Conservation (phyloP, 2,888 invertebrate genomes). For the Tetrapedia diversipes region DNA sequence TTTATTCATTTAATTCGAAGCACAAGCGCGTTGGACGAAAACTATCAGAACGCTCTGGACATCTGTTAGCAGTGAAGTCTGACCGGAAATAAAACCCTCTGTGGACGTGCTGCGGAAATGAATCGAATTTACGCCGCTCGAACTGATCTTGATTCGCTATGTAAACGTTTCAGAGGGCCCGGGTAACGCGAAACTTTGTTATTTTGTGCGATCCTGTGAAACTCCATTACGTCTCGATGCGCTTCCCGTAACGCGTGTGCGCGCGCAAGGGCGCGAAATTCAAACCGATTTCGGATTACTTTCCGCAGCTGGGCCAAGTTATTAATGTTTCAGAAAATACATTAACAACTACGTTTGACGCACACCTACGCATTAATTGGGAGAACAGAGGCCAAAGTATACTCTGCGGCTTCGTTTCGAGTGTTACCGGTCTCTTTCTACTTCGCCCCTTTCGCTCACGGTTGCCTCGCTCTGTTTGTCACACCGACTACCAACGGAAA, state of each 20-base stretch:
- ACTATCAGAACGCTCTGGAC: background rate
- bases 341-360: slow-evolving; percentile 39
- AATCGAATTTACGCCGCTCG: slow-evolving; percentile 1
- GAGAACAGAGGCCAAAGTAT: slow-evolving; percentile 42
- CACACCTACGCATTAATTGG: slow-evolving; percentile 51
- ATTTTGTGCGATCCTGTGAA: slow-evolving; percentile 28
- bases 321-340: slow-evolving; percentile 47
- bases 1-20: too few relatives aligned
- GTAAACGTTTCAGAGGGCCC: slow-evolving; percentile 1
- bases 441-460: background rate
- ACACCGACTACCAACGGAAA: slow-evolving; percentile 22
- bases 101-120: background rate
- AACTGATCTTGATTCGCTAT: background rate
- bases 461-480: slow-evolving; percentile 41
- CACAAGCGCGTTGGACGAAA: too few relatives aligned
- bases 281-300: slow-evolving; percentile 40
- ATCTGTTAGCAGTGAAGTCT: background rate
- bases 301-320: slow-evolving; percentile 30
- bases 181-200: slow-evolving; percentile 16
- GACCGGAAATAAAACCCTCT: background rate
- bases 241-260: slow-evolving; percentile 14
- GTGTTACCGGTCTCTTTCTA: slow-evolving; percentile 20
- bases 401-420: slow-evolving; percentile 57
- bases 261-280: background rate
- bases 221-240: slow-evolving; percentile 34